Evolutionary conservation across 2,797 vertebrate genomes (phyloP).

Genomic region (Hafferia zeledoni): DNA sequence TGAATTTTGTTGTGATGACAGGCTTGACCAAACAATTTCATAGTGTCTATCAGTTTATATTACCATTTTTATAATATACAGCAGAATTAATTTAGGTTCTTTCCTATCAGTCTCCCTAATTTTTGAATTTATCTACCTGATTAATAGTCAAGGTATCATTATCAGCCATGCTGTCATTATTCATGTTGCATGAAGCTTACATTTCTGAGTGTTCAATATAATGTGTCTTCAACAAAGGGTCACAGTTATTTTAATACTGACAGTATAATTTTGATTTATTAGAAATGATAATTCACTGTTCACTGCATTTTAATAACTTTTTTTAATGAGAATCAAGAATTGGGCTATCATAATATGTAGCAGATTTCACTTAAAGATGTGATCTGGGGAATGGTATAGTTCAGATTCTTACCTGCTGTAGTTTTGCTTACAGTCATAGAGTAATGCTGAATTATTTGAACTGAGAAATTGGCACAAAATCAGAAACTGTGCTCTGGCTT

Average conservation of each 20-base stretch:
- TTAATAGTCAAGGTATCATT: neutral
- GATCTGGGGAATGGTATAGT: neutral
- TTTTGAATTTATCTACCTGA: neutral
- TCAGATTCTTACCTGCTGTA: neutral
- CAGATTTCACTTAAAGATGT: neutral
- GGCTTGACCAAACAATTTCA: neutral
- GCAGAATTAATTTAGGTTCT: neutral
- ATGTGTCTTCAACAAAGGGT: neutral
- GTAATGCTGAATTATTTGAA: neutral
- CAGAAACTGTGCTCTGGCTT: neutral
- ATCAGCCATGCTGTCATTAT: neutral
- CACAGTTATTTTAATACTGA: conserved; percentile 5
- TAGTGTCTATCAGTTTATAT: neutral
- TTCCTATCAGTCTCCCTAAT: neutral
- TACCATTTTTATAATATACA: neutral
- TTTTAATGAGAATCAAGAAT: neutral
- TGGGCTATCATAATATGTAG: neutral
- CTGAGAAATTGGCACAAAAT: neutral
- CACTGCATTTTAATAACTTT: neutral
- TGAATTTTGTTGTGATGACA: neutral
- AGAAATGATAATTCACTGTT: neutral
- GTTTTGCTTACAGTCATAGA: neutral
- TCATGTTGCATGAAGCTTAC: neutral
- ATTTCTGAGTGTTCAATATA: neutral
- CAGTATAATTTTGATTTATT: conserved; percentile 28